Evolutionary conservation across 2,113 vertebrate genomes (phyloP).

Genomic region (Ailurus styani): DNA sequence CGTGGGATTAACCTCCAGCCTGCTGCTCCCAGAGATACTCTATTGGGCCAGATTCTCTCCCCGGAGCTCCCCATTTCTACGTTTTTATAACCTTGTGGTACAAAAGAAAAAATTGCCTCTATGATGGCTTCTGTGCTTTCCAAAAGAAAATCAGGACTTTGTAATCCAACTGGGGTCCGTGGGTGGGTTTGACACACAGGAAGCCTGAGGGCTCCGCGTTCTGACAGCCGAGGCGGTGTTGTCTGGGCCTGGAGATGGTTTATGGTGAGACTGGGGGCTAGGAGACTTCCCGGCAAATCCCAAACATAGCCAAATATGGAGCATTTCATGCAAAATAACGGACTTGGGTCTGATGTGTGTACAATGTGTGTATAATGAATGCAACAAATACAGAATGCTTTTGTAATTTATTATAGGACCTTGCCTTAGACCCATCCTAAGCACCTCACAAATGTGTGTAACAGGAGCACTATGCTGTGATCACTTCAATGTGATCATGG

Average conservation of each 20-base stretch:
- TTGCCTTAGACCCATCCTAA: background rate
- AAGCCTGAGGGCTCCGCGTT: rapidly evolving
- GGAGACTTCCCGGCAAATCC: background rate
- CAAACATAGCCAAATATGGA: background rate
- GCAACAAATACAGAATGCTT: background rate
- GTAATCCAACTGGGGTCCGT: background rate
- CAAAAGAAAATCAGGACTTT: background rate
- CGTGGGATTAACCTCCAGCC: background rate
- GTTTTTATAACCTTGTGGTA: background rate
- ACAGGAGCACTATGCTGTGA: rapidly evolving
- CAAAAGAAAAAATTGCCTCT: background rate
- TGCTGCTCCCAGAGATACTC: background rate
- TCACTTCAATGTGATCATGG: too few species aligned
- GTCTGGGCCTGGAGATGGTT: rapidly evolving
- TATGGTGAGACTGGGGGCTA: too few species aligned
- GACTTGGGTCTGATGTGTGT: too few species aligned
- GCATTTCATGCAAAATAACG: background rate
- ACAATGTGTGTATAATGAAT: background rate
- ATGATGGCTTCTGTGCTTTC: background rate
- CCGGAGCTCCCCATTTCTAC: background rate
- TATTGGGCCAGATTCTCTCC: background rate
- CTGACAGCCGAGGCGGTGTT: rapidly evolving
- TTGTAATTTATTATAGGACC: rapidly evolving
- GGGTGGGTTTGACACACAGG: background rate
- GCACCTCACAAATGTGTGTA: too few species aligned